A percentile compares a stretch with the other conserved stretches of the same genome.
Conservation (phyloP, 2,888 invertebrate genomes). For the Entomobrya multifasciata region DNA sequence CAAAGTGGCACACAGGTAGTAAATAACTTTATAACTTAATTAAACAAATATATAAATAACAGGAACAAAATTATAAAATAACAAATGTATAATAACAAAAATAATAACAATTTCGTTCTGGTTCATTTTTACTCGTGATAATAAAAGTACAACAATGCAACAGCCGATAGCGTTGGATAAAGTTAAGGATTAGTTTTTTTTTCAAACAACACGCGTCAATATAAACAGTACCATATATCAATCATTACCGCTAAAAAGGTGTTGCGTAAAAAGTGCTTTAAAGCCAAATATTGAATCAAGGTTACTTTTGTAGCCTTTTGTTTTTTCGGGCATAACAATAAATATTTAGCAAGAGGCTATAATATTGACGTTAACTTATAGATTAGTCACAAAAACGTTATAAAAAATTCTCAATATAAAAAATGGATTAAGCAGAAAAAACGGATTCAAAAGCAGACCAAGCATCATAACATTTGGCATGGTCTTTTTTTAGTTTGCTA, state of each 20-base stretch:
- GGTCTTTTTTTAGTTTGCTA: constrained; percentile 41
- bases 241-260: constrained; percentile 38
- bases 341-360: too few relatives aligned
- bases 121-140: constrained; percentile 12
- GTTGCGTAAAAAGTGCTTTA: constrained; percentile 45
- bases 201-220: constrained; percentile 16
- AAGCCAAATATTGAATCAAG: constrained; percentile 48
- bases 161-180: constrained; percentile 50
- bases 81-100: not conserved
- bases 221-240: constrained; percentile 15
- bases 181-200: constrained; percentile 42
- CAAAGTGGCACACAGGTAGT: constrained; percentile 32
- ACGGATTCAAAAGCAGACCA: constrained; percentile 53
- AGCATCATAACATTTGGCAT: constrained; percentile 62
- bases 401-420: constrained; percentile 20
- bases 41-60: constrained; percentile 40
- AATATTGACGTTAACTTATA: constrained; percentile 54
- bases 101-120: not conserved
- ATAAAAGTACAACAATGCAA: constrained; percentile 41
- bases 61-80: constrained; percentile 19
- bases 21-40: constrained; percentile 40
- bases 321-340: too few relatives aligned
- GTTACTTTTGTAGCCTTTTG: constrained; percentile 39
- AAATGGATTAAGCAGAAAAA: constrained; percentile 46
- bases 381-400: constrained; percentile 61